Conservation (phyloP, 2,113 vertebrate species). For the Antennarius striatus region DNA sequence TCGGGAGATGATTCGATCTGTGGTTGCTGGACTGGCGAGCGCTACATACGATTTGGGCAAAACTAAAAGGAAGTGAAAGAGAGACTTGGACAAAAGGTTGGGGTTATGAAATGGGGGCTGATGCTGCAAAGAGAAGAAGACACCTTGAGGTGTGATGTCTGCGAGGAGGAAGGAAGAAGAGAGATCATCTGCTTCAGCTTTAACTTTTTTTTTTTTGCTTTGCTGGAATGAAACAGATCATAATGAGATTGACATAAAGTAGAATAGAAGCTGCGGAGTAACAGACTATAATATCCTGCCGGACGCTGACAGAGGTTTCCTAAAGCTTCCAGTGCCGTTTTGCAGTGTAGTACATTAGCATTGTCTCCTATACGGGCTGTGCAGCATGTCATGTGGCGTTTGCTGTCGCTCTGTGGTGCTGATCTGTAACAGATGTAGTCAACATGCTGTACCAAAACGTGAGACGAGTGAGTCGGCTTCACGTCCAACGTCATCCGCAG, state of each 20-base stretch:
- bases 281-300: not conserved
- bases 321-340: conserved; percentile 17
- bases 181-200: conserved; percentile 5
- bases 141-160: conserved; percentile 6
- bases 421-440: conserved; percentile 74
- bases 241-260: conserved; percentile 1
- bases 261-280: not conserved
- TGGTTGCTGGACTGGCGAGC: conserved; percentile 11
- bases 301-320: not conserved
- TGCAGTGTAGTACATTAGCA: conserved; percentile 31
- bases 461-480: conserved; percentile 72
- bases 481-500: not conserved
- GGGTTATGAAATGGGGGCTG: conserved; percentile 4
- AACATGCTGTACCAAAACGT: conserved; percentile 77
- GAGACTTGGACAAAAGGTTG: not conserved
- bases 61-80: conserved; percentile 22
- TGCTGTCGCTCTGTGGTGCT: conserved; percentile 66
- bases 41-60: conserved; percentile 1
- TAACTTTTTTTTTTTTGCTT: not conserved
- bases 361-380: conserved; percentile 51
- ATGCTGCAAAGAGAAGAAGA: conserved; percentile 21
- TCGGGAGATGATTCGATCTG: conserved; percentile 17
- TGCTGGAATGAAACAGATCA: conserved; percentile 5
- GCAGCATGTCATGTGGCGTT: conserved; percentile 74
- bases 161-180: not conserved